Evolutionary conservation across 2,888 invertebrate species (phyloP), one percentile per base, ranked within the genome.

Genomic region (Petrolisthes manimaculis): DNA sequence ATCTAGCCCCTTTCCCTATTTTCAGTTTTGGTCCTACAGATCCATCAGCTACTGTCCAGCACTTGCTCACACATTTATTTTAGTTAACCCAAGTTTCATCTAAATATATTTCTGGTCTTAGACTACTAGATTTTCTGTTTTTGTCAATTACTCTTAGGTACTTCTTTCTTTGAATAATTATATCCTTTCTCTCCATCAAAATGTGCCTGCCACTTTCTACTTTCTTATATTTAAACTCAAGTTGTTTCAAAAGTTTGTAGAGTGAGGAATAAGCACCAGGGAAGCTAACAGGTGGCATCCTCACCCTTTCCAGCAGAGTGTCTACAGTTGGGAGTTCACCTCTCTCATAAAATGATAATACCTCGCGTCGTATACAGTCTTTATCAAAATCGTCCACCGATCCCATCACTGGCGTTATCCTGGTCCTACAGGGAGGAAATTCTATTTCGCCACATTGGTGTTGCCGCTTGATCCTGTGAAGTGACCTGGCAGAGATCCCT

Each of bases 21-120:
- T 71, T 80, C 53, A 69, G 9, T 69, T 71, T 80, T 24, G 71
- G 53, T 3, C 69, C 55, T 54, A 24, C 80, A 21, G 4, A 18
- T 69, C 69, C 54, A 51, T 86, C 80, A 67, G 9, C 37, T 53
- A 53, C 53, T 69, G n/a, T 69, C 80, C 53, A 67, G 67, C 69
- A 69, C 55, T 69, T 86, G n/a, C 6, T 18, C n/a, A 69, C 18
- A 67, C 71, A 79, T 21, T 86, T 71, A 21, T 18, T 69, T 24
- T 86, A 69, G 71, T 79, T 69, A 2, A 80, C 55, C 86, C 79
- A 86, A 21, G 80, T 86, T 51, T 80, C 86, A 69, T 86, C 79
- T 67, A 80, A 24, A 80, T 86, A 80, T 69, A 86, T 69, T 74
- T 80, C 80, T 53, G 79, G 80, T 8, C 53, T 51, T 8, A 78